Percentiles rank a stretch among this genome's conserved stretches.
phyloP scores from a whole-genome alignment of 2,888 invertebrate species.

The Clitarchus hookeri region DNA sequence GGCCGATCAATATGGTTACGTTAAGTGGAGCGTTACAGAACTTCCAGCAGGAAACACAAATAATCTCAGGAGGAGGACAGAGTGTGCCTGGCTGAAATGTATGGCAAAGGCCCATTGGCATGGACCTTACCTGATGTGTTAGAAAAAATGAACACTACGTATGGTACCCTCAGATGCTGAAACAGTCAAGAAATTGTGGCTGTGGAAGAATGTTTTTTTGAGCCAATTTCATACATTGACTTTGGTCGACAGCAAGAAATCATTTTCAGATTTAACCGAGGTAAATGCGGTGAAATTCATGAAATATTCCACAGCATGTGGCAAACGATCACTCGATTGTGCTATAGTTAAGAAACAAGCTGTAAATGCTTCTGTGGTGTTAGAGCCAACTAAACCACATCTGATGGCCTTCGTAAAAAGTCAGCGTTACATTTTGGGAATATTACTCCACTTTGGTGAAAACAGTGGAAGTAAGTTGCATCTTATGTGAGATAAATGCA shows the following conservation, averaged over 20 bases:
- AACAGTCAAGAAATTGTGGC: neutral
- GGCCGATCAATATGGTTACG: no score
- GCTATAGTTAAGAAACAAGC: neutral
- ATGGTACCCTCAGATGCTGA: neutral
- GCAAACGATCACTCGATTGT: neutral
- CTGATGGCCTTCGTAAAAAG: neutral
- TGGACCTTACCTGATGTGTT: neutral
- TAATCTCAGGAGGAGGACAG: neutral
- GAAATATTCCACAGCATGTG: neutral
- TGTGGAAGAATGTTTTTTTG: neutral
- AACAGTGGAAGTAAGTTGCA: no score
- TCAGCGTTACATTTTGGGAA: neutral
- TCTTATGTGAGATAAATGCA: no score
- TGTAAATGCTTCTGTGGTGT: neutral
- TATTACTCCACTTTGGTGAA: neutral
- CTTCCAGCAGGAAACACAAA: no score
- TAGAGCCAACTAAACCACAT: neutral
- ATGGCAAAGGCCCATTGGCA: neutral
- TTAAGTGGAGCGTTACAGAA: no score
- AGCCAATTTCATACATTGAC: neutral
- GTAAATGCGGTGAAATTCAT: neutral
- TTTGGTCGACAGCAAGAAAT: no score
- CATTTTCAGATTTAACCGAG: neutral
- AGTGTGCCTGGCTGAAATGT: neutral
- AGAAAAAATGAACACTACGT: neutral